Conservation (phyloP, 2,888 invertebrate species). For the Torymus texanus region DNA sequence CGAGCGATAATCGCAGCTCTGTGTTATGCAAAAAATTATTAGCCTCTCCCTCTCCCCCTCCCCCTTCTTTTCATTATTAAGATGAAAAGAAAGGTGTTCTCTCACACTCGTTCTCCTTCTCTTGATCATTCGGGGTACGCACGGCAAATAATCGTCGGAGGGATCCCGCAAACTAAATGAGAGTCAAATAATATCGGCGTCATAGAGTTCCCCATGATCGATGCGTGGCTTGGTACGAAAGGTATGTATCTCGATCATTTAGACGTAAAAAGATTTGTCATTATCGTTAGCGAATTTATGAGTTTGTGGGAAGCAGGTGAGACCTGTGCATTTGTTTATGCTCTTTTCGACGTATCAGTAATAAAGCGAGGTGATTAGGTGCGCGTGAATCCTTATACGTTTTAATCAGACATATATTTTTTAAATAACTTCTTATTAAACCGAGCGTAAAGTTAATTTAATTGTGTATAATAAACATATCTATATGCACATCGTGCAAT, state of each 20-base stretch:
- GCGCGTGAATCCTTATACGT: too few relatives aligned
- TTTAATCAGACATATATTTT: too few relatives aligned
- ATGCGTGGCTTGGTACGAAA: neutral
- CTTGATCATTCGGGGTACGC: neutral
- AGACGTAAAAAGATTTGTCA: conserved; percentile 33
- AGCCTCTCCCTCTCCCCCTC: too few relatives aligned
- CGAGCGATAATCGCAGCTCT: conserved; percentile 28
- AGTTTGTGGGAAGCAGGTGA: neutral
- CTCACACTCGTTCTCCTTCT: neutral
- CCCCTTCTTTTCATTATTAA: neutral
- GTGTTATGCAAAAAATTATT: conserved; percentile 39
- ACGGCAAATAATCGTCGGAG: conserved; percentile 15
- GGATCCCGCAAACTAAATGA: conserved; percentile 31
- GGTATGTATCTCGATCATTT: conserved; percentile 39
- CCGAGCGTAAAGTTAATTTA: too few relatives aligned
- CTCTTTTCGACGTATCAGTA: neutral
- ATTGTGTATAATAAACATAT: too few relatives aligned
- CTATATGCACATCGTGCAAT: too few relatives aligned
- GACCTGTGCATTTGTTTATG: neutral
- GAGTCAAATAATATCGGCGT: conserved; percentile 25
- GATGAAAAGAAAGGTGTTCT: conserved; percentile 25
- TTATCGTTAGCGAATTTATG: neutral
- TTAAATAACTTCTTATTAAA: too few relatives aligned
- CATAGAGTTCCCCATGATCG: neutral
- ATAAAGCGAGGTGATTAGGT: neutral